Conservation (phyloP, 2,113 vertebrate genomes). For the Serilophus lunatus region DNA sequence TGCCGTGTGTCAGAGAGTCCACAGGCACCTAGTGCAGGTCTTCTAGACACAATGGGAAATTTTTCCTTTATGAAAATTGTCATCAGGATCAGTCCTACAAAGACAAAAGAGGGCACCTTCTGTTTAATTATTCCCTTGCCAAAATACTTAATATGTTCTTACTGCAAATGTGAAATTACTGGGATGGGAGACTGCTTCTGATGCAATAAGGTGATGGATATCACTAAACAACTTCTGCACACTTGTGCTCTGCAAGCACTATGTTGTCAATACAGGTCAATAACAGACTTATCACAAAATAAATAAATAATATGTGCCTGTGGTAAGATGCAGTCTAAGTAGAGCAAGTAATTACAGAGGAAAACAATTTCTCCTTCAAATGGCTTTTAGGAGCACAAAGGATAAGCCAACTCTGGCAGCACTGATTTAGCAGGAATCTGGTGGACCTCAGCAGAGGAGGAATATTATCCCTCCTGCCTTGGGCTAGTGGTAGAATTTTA, state of each 20-base stretch:
- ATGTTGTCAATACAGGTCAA: not conserved
- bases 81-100: not conserved
- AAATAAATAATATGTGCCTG: not conserved
- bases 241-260: not conserved
- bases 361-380: constrained; percentile 27
- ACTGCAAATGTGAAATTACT: not conserved
- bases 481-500: constrained; percentile 17
- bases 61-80: not conserved
- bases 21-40: not conserved
- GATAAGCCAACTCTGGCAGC: not conserved
- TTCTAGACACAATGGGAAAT: not conserved
- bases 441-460: not conserved
- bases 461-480: not conserved
- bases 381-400: not conserved
- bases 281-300: not conserved
- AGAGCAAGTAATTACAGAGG: not conserved
- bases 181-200: not conserved
- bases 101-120: not conserved
- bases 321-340: not conserved
- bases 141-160: not conserved
- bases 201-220: not conserved
- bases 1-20: not conserved
- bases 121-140: not conserved
- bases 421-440: not conserved
- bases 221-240: not conserved